phyloP scores from a whole-genome alignment of 2,888 invertebrate genomes.

The Heteromyza rotundicornis region DNA sequence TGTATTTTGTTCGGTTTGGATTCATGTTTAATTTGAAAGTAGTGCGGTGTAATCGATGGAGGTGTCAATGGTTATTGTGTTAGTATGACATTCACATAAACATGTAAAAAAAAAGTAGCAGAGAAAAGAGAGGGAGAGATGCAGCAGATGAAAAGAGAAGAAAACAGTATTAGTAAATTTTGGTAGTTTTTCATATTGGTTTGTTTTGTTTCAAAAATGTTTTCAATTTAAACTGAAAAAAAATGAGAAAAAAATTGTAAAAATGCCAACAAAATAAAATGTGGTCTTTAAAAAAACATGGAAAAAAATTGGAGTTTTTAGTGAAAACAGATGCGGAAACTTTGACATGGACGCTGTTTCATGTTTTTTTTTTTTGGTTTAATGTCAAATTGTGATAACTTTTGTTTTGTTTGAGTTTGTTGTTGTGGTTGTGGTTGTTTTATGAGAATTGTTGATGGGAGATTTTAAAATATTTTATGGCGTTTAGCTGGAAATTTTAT shows the following conservation, averaged over 20 bases:
- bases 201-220: no score
- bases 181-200: neutral
- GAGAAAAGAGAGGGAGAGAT: slow-evolving; percentile 9
- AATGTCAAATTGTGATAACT: neutral
- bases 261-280: slow-evolving; percentile 35
- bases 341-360: neutral
- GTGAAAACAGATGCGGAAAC: neutral
- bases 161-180: slow-evolving; percentile 28
- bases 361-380: neutral
- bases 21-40: neutral
- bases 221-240: no score
- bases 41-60: neutral
- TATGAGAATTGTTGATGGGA: no score
- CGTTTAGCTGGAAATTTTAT: no score
- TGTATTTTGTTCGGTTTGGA: slow-evolving; percentile 13
- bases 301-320: slow-evolving; percentile 38
- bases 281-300: slow-evolving; percentile 50
- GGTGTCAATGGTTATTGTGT: slow-evolving; percentile 2
- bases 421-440: neutral
- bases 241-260: slow-evolving; percentile 7
- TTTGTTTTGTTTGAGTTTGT: neutral
- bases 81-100: slow-evolving; percentile 3
- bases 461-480: no score
- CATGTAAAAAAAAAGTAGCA: neutral
- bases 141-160: slow-evolving; percentile 47